phyloP scores from a whole-genome alignment of 2,888 invertebrate genomes.

The Drosophila lutescens region DNA sequence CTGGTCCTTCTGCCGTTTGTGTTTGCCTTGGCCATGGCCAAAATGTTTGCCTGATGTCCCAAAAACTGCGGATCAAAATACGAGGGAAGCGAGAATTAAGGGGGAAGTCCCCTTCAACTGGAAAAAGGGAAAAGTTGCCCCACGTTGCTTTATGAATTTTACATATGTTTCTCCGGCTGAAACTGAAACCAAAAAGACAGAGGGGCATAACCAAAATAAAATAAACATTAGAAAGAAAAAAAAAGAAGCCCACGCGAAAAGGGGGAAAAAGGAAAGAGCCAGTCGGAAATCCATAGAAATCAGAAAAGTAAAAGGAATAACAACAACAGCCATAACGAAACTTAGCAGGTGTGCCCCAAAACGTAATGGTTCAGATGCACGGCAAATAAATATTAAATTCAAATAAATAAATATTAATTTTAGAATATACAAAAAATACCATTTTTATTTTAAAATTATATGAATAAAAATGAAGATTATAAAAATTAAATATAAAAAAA shows the following conservation, averaged over 20 bases:
- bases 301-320: slow-evolving; percentile 46
- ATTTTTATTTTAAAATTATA: no score
- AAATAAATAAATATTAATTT: no score
- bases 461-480: no score
- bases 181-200: slow-evolving; percentile 37
- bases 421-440: no score
- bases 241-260: slow-evolving; percentile 18
- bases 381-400: neutral
- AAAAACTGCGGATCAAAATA: slow-evolving; percentile 5
- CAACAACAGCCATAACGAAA: slow-evolving; percentile 35
- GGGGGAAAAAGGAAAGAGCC: slow-evolving; percentile 7
- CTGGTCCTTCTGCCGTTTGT: slow-evolving; percentile 2
- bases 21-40: slow-evolving; percentile 31
- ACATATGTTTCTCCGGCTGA: slow-evolving; percentile 44
- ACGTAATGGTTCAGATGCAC: slow-evolving; percentile 22
- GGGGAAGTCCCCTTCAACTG: slow-evolving; percentile 11
- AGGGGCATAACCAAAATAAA: slow-evolving; percentile 38
- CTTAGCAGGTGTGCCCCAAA: slow-evolving; percentile 47
- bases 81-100: neutral
- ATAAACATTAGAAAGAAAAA: slow-evolving; percentile 49
- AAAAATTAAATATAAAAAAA: no score
- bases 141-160: slow-evolving; percentile 48
- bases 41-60: slow-evolving; percentile 31
- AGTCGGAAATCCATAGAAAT: slow-evolving; percentile 51
- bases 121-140: slow-evolving; percentile 24